phyloP scores from a whole-genome alignment of 1,140 invertebrate genomes.

The Aphis gossypii region DNA sequence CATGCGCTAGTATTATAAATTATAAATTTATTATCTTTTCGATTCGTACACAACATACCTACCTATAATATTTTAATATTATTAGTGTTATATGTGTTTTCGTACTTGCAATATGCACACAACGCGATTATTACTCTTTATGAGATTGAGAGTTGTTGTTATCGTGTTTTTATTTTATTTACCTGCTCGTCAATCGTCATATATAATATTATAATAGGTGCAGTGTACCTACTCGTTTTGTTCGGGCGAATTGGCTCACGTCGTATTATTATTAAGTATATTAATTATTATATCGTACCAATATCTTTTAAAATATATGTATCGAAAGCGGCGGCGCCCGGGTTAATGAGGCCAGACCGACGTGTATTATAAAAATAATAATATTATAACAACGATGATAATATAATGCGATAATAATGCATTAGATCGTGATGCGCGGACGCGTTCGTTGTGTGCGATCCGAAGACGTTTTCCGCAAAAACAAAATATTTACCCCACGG shows the following conservation, averaged over 20 bases:
- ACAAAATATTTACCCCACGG: background rate
- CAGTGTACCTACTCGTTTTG: background rate
- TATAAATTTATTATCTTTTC: background rate
- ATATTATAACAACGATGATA: background rate
- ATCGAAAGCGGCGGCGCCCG: background rate
- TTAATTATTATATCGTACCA: background rate
- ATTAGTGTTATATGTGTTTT: background rate
- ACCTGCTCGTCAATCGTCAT: no score
- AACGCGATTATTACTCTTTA: background rate
- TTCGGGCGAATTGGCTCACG: background rate
- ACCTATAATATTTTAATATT: background rate
- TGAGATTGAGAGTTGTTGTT: background rate
- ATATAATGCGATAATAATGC: background rate
- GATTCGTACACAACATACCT: background rate
- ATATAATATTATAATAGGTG: no score
- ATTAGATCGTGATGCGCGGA: background rate
- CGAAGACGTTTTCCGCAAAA: background rate
- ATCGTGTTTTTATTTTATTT: background rate
- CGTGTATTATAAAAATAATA: background rate
- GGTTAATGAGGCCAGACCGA: conserved; percentile 1
- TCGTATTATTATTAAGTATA: background rate
- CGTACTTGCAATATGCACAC: no score
- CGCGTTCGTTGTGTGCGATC: background rate
- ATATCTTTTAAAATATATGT: background rate
- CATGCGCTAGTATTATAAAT: no score